Percentiles rank a stretch among this genome's conserved stretches.
Conservation (phyloP, 2,888 invertebrate genomes). For the Apotomis betuletana region DNA sequence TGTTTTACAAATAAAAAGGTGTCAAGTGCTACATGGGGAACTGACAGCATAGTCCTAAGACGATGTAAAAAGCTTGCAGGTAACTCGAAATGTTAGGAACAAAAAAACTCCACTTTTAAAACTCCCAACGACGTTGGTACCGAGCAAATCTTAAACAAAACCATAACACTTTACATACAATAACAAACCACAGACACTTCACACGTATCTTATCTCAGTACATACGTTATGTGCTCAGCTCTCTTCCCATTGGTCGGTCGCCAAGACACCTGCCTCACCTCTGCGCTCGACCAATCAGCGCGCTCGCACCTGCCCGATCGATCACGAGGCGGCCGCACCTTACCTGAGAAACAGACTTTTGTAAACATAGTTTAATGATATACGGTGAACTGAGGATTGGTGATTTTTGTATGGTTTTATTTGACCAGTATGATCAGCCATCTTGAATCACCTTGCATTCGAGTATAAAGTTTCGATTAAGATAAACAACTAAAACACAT, state of each 20-base stretch:
- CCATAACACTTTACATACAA: not conserved
- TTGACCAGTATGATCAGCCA: not conserved
- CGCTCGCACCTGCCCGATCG: conserved; percentile 64
- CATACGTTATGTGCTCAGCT: not conserved
- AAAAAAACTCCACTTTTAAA: too few relatives aligned
- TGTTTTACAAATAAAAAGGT: too few relatives aligned
- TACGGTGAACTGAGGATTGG: not conserved
- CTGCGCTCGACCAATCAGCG: conserved; percentile 58
- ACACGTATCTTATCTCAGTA: conserved; percentile 17
- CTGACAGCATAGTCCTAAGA: too few relatives aligned
- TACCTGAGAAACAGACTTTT: not conserved
- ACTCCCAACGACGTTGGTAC: too few relatives aligned
- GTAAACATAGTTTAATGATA: conserved; percentile 41
- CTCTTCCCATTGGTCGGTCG: conserved; percentile 54
- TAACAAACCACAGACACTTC: not conserved
- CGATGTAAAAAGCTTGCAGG: too few relatives aligned
- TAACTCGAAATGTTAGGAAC: too few relatives aligned
- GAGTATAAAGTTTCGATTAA: too few relatives aligned
- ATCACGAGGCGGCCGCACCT: conserved; percentile 60
- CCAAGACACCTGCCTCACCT: conserved; percentile 65
- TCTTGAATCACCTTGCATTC: not conserved
- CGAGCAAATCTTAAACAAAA: too few relatives aligned
- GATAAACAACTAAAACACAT: too few relatives aligned
- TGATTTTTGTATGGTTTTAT: not conserved
- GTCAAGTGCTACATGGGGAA: too few relatives aligned